phyloP scores from a whole-genome alignment of 2,888 invertebrate genomes.

The Laothoe populi region DNA sequence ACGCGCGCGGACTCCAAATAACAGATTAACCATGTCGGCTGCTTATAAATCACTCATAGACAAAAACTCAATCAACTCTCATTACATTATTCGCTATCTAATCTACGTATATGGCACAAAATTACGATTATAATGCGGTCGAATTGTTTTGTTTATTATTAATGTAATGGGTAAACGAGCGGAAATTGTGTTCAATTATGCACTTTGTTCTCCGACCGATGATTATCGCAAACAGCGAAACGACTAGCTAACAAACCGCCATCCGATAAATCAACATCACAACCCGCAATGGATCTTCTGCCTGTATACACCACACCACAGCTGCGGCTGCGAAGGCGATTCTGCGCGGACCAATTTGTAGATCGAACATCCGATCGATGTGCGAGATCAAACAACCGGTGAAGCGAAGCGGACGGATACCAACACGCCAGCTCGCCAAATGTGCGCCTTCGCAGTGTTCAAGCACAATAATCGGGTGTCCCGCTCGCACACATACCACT shows the following conservation, averaged over 20 bases:
- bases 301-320: no score
- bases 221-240: conserved; percentile 51
- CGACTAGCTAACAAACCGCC: conserved; percentile 38
- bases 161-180: conserved; percentile 61
- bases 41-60: conserved; percentile 48
- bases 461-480: conserved; percentile 46
- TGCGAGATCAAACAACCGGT: conserved; percentile 58
- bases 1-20: conserved; percentile 53
- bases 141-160: conserved; percentile 36
- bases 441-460: conserved; percentile 49
- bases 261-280: conserved; percentile 43
- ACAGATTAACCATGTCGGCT: conserved; percentile 61
- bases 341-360: conserved; percentile 44
- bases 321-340: conserved; percentile 29
- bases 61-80: conserved; percentile 30
- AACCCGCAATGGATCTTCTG: conserved; percentile 39
- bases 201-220: conserved; percentile 52
- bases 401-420: conserved; percentile 50
- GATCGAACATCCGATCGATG: conserved; percentile 50
- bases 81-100: conserved; percentile 6
- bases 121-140: conserved; percentile 28
- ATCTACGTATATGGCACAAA: conserved; percentile 15
- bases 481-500: conserved; percentile 41
- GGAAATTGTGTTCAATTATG: conserved; percentile 69
- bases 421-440: conserved; percentile 57